Base-by-base conservation (phyloP, 1,140 invertebrate species). In the Bombyx mandarina region DNA sequence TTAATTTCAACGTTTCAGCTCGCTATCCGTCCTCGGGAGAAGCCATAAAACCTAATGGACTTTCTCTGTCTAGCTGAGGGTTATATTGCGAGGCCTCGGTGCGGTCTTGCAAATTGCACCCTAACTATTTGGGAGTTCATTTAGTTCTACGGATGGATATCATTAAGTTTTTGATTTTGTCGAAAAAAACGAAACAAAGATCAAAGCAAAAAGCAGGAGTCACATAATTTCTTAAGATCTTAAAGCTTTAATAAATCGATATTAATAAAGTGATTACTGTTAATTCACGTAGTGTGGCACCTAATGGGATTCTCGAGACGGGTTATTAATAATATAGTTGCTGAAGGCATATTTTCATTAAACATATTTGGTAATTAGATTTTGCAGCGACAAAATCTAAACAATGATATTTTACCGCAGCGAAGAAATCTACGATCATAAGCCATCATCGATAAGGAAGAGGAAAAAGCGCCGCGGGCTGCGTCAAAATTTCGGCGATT, bases 31-130 rank as follows among this genome's bases (percentile, higher is more conserved):
- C 74, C 73, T 77, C 66, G 55, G 59, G 46, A 56, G 62, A 74
- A 74, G 66, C 78, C 73, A 78, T 81, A 83, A 86, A 86, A 79
- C 78, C 76, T 86, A 86, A 86, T 83, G 82, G 82, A 86, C 76
- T 86, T 83, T 83, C 75, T 66, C 71, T 83, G 82, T 85, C 77
- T 74, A 72, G 71, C 65, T 70, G 35, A 50, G 53, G 58, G 78
- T 79, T 77, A 82, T 83, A 80, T 77, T 75, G 72, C 72, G 75
- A 75, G 58, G 55, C 54, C 71, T 71, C 67, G 71, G 65, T 57
- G 65, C 62, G 64, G 57, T 65, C 70, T 60, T 75, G 74, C 57
- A 44, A 60, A 61, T 61, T 62, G 60, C 78, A 73, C 71, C 77
- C 73, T 73, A 74, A 58, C 66, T 73, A 60, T 35, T 35, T 35